These are phyloP conservation scores for Pipra filicauda DNA, from an alignment of 2,113 vertebrate species.

Conservation along the genomic window DNA sequence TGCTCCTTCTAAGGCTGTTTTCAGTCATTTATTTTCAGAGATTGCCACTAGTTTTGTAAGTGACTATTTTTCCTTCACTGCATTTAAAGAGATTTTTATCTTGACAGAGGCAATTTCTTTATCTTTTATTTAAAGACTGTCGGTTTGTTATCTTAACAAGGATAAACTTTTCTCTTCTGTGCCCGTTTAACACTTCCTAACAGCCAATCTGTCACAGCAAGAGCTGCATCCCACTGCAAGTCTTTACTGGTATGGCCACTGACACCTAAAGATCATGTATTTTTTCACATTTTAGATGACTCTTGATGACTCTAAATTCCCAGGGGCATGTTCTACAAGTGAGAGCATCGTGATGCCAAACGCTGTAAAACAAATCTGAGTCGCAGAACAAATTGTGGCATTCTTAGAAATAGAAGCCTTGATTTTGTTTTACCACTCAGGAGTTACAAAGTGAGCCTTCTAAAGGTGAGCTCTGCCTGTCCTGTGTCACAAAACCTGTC, in stretches of 20 bases:
- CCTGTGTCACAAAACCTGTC: not conserved
- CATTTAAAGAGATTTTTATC: conserved; percentile 2
- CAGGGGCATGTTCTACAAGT: not conserved
- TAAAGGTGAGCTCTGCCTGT: not conserved
- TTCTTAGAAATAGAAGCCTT: not conserved
- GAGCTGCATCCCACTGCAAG: not conserved
- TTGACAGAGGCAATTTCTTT: not conserved
- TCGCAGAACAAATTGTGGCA: not conserved
- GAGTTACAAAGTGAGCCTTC: not conserved
- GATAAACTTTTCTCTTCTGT: conserved; percentile 4
- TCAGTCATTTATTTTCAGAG: conserved; percentile 21
- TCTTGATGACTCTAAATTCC: not conserved
- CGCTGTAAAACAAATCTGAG: not conserved
- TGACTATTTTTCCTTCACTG: not conserved
- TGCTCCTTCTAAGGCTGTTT: not conserved
- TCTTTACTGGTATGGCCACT: not conserved
- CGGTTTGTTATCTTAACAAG: not conserved
- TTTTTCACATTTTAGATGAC: not conserved
- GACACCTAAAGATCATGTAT: not conserved
- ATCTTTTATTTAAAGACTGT: not conserved
- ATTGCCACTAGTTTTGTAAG: not conserved
- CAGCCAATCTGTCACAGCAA: not conserved
- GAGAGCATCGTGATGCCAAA: not conserved
- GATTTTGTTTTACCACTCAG: not conserved
- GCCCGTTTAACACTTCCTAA: not conserved